A percentile compares a stretch with the other conserved stretches of the same genome.
These are phyloP conservation scores for Centropus unirufus DNA, from an alignment of 2,113 vertebrate genomes.

Conservation along the genomic window DNA sequence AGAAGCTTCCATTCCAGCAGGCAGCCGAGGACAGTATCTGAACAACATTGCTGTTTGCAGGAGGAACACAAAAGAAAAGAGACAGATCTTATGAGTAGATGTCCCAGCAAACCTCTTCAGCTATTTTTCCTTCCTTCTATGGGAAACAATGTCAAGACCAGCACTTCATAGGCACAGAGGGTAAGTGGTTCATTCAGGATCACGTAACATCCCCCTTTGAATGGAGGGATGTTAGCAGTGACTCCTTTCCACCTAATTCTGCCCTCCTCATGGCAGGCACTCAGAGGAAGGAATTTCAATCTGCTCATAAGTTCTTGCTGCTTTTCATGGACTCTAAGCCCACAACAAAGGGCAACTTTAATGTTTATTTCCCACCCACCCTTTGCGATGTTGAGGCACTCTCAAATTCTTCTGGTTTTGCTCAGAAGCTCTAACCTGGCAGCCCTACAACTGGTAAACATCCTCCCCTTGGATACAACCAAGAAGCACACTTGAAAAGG, in stretches of 20 bases:
- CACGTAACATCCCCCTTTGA: background rate
- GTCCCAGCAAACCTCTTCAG: background rate
- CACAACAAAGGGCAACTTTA: background rate
- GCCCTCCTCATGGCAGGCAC: background rate
- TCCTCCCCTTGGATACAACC: background rate
- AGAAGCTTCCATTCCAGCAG: slow-evolving; percentile 98
- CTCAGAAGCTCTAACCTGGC: slow-evolving; percentile 17
- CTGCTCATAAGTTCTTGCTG: background rate
- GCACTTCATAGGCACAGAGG: background rate
- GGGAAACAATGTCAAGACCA: background rate
- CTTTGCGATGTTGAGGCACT: background rate
- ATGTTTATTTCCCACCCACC: slow-evolving; percentile 22
- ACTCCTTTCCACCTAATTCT: background rate
- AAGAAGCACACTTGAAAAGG: slow-evolving; percentile 45
- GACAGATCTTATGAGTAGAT: background rate
- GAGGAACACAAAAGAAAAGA: slow-evolving; percentile 21
- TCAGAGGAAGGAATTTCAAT: background rate
- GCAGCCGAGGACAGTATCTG: slow-evolving; percentile 93
- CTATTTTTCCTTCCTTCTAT: background rate
- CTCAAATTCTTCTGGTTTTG: background rate
- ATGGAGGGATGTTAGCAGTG: background rate
- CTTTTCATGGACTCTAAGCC: background rate
- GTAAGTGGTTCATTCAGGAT: background rate
- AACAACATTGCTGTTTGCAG: slow-evolving; percentile 84
- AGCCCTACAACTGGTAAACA: slow-evolving; percentile 2